Evolutionary conservation across 2,888 invertebrate species (phyloP), one percentile per base, ranked within the genome.

Genomic region (Sarcophaga subvicina): DNA sequence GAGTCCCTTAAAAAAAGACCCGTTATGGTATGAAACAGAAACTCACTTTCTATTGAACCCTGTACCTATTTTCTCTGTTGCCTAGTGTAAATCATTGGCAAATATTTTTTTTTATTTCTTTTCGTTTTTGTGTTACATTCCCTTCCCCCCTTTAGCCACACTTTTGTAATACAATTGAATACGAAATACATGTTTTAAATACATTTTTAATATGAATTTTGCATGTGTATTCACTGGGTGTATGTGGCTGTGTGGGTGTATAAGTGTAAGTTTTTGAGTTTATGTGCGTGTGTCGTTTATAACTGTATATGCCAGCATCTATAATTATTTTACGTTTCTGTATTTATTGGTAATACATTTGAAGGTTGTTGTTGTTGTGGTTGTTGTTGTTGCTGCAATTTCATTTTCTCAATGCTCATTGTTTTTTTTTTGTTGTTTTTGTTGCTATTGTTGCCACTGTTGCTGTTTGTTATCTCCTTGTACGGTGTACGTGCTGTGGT

Each of bases 401-500:
- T 37, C 37, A 37, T 37, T 37, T 37, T 8, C 37, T 37, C 37
- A 37, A 37, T 37, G 37, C 37, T 37, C 6, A 37, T 37, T 37
- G 37, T 37, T 37, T 37, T 37, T 37, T 37, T 27, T 27, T 27
- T 27, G 8, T 37, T 37, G 37, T 8, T 75, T 20, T 47, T 54
- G 2, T 14, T 45, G 17, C 20, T 77, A 47, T 59, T 49, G 17
- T 64, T 67, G 66, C 14, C 54, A 12, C 11, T 70, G 17, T 59
- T 63, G n/a, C 49, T n/a, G 47, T 10, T 27, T 66, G 47, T 25
- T 67, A 25, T 63, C 66, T 72, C 14, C 22, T 17, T 54, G 11
- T n/a, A 49, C 54, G 37, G 20, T 60, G 59, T 80, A 83, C 80
- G 79, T 86, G 83, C 63, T 83, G 69, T 72, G 83, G 80, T 27